Evolutionary conservation across 2,113 vertebrate genomes (phyloP), one percentile per base, ranked within the genome.

Genomic region (Leptocoma aspasia): DNA sequence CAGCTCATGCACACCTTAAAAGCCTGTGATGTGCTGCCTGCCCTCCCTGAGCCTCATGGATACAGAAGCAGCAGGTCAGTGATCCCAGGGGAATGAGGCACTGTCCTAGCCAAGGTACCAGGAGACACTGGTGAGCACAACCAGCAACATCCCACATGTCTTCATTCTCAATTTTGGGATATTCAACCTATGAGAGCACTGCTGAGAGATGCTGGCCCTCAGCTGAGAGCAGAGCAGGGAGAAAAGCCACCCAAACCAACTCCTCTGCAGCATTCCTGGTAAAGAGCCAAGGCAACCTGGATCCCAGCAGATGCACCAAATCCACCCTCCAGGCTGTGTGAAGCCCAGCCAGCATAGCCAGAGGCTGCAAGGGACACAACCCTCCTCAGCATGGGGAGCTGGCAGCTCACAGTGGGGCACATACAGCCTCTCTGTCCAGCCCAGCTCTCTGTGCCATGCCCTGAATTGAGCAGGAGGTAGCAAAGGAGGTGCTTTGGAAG

Each of bases 1-100:
- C 44, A 50, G 68, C 70, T 95, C 90, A n/a, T 13, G 59, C 50
- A 72, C 85, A 37, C 27, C 56, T 44, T 65, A 52, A 91, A 93
- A 82, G 63, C 72, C 60, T 93, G 87, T 90, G 88, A 79, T 3
- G 10, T 68, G 70, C 76, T 33, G 69, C 92, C 75, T 66, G 94
- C 84, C 90, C 78, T 45, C 92, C 78, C 72, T 4, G 45, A 66
- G 57, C 42, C 6, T 1, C 50, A 1, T 3, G 39, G 69, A 27
- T 21, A 45, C 33, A 24, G 82, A 47, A 71, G 37, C 53, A 56
- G 49, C 70, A 56, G 37, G 45, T 8, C 78, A 33, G n/a, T 11
- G 57, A 56, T 22, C 22, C 54, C 47, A 39, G 27, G 37, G 42
- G 30, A 84, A 89, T 21, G 37, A n/a, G 56, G 41, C 17, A n/a